Percentiles rank a stretch among this genome's conserved stretches.
Conservation (phyloP, 2,888 invertebrate genomes). For the Oasisia sp. region DNA sequence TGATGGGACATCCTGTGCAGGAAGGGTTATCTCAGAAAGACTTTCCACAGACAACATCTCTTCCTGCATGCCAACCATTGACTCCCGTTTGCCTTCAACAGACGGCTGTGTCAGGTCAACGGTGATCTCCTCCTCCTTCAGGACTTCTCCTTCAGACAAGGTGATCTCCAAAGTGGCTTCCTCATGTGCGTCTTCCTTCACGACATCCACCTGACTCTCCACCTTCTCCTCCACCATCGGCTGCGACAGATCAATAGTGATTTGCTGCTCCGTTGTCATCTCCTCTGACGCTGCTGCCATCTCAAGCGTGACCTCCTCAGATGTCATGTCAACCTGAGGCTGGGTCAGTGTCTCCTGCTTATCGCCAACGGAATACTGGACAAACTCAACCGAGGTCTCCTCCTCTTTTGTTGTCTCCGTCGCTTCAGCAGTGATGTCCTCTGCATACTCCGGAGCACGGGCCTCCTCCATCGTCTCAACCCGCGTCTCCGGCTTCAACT, state of each 20-base stretch:
- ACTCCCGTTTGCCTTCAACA: slow-evolving; percentile 27
- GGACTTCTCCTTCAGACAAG: not conserved
- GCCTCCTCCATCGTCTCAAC: slow-evolving; percentile 29
- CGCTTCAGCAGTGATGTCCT: slow-evolving; percentile 14
- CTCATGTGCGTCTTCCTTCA: slow-evolving; percentile 28
- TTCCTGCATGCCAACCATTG: slow-evolving; percentile 22
- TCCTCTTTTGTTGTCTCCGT: slow-evolving; percentile 18
- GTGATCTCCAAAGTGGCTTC: slow-evolving; percentile 24
- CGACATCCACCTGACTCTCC: slow-evolving; percentile 26
- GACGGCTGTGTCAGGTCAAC: slow-evolving; percentile 35
- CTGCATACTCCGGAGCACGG: slow-evolving; percentile 17
- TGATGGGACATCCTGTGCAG: slow-evolving; percentile 20
- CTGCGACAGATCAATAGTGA: slow-evolving; percentile 32
- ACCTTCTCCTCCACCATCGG: slow-evolving; percentile 36
- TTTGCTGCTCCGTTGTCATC: slow-evolving; percentile 35
- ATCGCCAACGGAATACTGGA: slow-evolving; percentile 27
- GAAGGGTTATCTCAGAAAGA: slow-evolving; percentile 29
- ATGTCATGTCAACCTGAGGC: slow-evolving; percentile 32
- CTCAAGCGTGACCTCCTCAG: slow-evolving; percentile 31
- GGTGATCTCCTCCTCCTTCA: slow-evolving; percentile 29
- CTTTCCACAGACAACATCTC: slow-evolving; percentile 38
- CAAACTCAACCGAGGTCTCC: slow-evolving; percentile 28
- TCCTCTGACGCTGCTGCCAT: slow-evolving; percentile 25
- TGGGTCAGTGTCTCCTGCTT: slow-evolving; percentile 32
- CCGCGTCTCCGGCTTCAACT: slow-evolving; percentile 25